Base-by-base conservation (phyloP, 2,113 vertebrate genomes). In the Poeciliopsis retropinna region DNA sequence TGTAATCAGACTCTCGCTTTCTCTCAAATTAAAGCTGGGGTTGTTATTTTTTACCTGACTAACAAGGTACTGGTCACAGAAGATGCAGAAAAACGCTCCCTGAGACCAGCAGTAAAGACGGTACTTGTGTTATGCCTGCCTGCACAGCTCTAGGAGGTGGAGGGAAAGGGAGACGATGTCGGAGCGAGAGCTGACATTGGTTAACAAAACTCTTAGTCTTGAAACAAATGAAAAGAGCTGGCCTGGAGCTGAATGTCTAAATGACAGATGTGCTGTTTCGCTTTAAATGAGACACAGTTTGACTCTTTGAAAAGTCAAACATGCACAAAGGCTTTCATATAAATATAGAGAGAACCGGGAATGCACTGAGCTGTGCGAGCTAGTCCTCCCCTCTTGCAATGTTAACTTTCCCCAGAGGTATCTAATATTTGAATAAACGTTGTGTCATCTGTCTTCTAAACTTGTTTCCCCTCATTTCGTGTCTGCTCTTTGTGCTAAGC, bases 41-140 rank as follows among this genome's bases (percentile, higher is more conserved):
- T 85, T 83, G 70, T 85, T 92, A 92, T 93, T 93, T 91, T 93
- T 91, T 90, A 89, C 72, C 76, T 80, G 67, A 82, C 76, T 84
- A 91, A 91, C 87, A 84, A 90, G 88, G 85, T 87, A 88, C 61
- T 75, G 78, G 85, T 80, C 83, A 83, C 81, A 84, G 85, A 85
- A 82, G 80, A 82, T 76, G 10, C 5, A 28, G n/a, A 83, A 51
- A 82, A 76, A 80, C 60, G 79, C 79, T 86, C 73, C 25, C 64
- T 19, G 70, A 78, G 72, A 86, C 84, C 82, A 63, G 79, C 83
- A 82, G 62, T 60, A 73, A 81, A 87, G 69, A 78, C 72, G 51
- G 66, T 76, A 28, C 64, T 78, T 85, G 77, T 82, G 73, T 78
- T 83, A 27, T 17, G 57, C 31, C 60, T 76, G 75, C 66, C 76